Conservation (phyloP, 2,797 vertebrate genomes). For the Catamblyrhynchus diadema region DNA sequence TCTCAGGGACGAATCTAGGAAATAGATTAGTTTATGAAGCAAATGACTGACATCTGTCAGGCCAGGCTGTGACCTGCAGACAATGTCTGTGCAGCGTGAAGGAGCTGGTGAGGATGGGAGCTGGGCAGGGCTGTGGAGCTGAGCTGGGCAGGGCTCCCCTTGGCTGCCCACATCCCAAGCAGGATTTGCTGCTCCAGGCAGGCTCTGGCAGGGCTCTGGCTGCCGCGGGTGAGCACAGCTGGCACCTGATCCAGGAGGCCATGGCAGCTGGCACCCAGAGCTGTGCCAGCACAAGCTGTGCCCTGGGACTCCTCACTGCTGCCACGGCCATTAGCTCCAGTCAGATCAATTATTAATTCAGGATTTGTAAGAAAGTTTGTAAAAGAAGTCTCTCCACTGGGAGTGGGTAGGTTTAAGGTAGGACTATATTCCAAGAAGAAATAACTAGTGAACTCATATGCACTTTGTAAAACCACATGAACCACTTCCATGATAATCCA, state of each 20-base stretch:
- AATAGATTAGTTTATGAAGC: not conserved
- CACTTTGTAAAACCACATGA: not conserved
- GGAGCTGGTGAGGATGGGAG: not conserved
- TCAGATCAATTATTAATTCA: not conserved
- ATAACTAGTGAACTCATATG: not conserved
- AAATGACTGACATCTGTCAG: not conserved
- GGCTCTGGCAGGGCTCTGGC: not conserved
- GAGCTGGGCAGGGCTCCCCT: not conserved
- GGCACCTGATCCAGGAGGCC: not conserved
- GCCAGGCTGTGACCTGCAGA: not conserved
- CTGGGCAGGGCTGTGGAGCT: not conserved
- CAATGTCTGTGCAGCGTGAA: accelerated
- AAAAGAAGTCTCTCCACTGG: not conserved
- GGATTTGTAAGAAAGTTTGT: not conserved
- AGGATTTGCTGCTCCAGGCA: not conserved
- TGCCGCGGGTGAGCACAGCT: not conserved
- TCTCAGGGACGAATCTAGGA: not conserved
- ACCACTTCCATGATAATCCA: not conserved
- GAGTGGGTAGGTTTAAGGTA: not conserved
- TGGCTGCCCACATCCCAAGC: not conserved
- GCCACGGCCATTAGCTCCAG: accelerated
- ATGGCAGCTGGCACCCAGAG: not conserved
- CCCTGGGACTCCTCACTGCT: not conserved
- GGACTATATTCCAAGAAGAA: not conserved
- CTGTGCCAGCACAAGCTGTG: not conserved